Conservation (phyloP, 1,140 invertebrate species). For the Diorhabda sublineata region DNA sequence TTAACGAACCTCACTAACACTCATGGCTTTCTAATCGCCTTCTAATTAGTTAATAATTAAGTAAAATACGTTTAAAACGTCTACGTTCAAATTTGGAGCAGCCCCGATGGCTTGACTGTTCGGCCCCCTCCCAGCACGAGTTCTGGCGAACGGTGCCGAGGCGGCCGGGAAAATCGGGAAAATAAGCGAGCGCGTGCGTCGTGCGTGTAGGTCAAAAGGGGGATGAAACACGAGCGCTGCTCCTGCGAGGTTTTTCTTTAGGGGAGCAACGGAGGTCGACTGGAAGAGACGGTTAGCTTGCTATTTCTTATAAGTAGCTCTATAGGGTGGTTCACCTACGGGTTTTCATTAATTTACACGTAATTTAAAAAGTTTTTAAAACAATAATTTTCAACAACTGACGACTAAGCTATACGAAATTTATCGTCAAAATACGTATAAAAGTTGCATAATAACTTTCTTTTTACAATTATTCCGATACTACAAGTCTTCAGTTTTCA, state of each 20-base stretch:
- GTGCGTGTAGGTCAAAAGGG: not conserved
- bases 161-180: slow-evolving; percentile 14
- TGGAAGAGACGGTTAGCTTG: not conserved
- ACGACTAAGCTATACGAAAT: no score
- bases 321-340: not conserved
- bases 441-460: no score
- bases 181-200: slow-evolving; percentile 3
- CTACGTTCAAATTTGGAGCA: slow-evolving; percentile 42
- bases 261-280: not conserved
- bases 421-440: no score
- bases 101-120: slow-evolving; percentile 31
- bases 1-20: slow-evolving; percentile 28
- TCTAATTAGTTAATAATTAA: slow-evolving; percentile 39
- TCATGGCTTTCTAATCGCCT: slow-evolving; percentile 33
- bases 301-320: not conserved
- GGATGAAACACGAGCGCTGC: not conserved
- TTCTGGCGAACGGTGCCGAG: slow-evolving; percentile 15
- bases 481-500: no score
- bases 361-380: no score
- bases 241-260: not conserved
- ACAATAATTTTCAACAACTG: no score
- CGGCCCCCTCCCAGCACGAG: slow-evolving; percentile 27
- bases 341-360: no score
- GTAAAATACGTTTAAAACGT: slow-evolving; percentile 40
- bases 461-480: no score